Percentiles rank a stretch among this genome's conserved stretches.
phyloP scores from a whole-genome alignment of 2,113 vertebrate species.

The Dissostichus mawsoni region DNA sequence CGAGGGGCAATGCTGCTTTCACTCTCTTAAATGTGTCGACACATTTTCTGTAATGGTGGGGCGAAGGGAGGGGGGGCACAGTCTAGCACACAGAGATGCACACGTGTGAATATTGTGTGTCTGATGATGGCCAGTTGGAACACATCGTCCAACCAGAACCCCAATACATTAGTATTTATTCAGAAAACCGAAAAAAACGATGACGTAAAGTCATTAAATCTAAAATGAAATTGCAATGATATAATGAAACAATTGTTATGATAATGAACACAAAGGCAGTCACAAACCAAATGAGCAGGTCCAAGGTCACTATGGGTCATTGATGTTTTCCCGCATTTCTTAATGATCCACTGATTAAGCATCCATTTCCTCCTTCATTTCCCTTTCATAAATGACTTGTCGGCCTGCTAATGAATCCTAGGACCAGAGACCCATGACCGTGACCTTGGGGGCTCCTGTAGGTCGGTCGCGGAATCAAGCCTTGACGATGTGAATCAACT shows the following conservation, averaged over 20 bases:
- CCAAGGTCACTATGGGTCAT: conserved; percentile 28
- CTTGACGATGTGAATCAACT: conserved; percentile 27
- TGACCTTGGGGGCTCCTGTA: conserved; percentile 45
- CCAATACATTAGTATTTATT: too few relatives aligned
- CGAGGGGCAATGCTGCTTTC: neutral
- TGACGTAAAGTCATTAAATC: too few relatives aligned
- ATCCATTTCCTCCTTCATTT: conserved; percentile 30
- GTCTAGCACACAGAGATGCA: too few relatives aligned
- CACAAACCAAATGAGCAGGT: conserved; percentile 10
- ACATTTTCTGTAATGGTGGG: too few relatives aligned
- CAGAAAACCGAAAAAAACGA: too few relatives aligned
- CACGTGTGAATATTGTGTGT: too few relatives aligned
- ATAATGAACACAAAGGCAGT: neutral
- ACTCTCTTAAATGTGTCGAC: neutral
- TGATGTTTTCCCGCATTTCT: conserved; percentile 26
- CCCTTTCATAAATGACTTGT: conserved; percentile 25
- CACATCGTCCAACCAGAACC: too few relatives aligned
- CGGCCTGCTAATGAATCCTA: conserved; percentile 38
- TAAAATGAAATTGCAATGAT: too few relatives aligned
- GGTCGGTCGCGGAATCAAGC: conserved; percentile 43
- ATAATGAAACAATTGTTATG: too few relatives aligned
- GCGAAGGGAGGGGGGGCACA: too few relatives aligned
- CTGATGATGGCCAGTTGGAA: too few relatives aligned
- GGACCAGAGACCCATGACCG: conserved; percentile 48
- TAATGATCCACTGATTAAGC: conserved; percentile 44